Conservation (phyloP, 2,888 invertebrate genomes). For the Vannuccia rotundouncinata region DNA sequence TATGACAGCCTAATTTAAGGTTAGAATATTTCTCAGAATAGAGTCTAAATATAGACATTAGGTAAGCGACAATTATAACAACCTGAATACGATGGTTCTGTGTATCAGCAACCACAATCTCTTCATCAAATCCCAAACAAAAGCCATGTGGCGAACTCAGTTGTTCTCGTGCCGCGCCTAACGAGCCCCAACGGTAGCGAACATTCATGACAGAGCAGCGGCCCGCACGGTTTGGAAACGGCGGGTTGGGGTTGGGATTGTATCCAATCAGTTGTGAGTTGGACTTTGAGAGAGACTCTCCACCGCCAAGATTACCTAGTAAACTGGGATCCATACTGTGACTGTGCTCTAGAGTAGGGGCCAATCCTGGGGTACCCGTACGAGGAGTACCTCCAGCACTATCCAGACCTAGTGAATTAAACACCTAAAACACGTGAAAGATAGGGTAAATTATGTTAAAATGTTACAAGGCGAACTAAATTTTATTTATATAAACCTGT, state of each 20-base stretch:
- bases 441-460: too few relatives aligned
- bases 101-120: constrained; percentile 87
- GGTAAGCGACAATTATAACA: neutral
- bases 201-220: constrained; percentile 36
- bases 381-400: neutral
- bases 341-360: neutral
- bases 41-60: too few relatives aligned
- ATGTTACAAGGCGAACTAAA: too few relatives aligned
- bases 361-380: neutral
- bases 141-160: constrained; percentile 96
- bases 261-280: neutral
- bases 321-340: neutral
- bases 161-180: constrained; percentile 84
- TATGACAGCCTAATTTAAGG: too few relatives aligned
- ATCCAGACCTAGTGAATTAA: neutral
- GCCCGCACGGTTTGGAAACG: constrained; percentile 32
- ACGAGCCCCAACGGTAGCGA: constrained; percentile 63
- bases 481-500: too few relatives aligned
- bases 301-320: neutral
- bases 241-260: constrained; percentile 34
- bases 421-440: too few relatives aligned
- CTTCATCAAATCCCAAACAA: constrained; percentile 85
- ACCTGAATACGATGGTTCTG: constrained; percentile 81
- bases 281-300: neutral
- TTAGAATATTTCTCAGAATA: too few relatives aligned